Base-by-base conservation (phyloP, 2,888 invertebrate species). In the Horisme vitalbata region DNA sequence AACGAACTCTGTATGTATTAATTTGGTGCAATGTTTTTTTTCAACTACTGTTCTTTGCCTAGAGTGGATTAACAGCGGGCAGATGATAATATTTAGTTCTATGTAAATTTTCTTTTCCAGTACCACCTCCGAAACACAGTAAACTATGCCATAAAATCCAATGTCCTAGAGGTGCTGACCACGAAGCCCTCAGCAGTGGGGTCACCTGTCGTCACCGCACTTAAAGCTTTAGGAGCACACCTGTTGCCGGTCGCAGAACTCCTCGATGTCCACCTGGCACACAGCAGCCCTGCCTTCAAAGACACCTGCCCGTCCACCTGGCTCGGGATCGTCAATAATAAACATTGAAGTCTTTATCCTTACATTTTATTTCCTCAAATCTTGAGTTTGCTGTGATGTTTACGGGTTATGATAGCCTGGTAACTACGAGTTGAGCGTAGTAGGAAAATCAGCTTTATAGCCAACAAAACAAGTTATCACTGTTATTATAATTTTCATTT, bases 261-360 rank as follows among this genome's bases (percentile, higher is more conserved):
- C 2, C 55, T 87, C 43, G 87, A 87, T 45, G 55, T 84, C 4
- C 87, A 87, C 54, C 60, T 87, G 34, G 75, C 82, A 0, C 81
- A 87, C 61, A 76, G 72, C 52, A 87, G 87, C 45, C 78, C 84
- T 0, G 83, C 78, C 0, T 87, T 87, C 51, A 83, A 80, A 43
- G 85, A 86, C 54, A 72, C 75, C 32, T 81, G 83, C 28, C 84
- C 86, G 0, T 48, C 71, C 0, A 81, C 82, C 0, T 86, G 87
- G 87, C 66, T 86, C 0, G 83, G 80, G 0, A 86, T 87, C 11
- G 85, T 86, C 15, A 84, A 84, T 62, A 83, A 80, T 75, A 85
- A 84, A 76, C 63, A 71, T 45, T 58, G 65, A 23, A 65, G 41
- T 31, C 5, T 26, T 8, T 27, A 6, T 8, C n/a, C n/a, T n/a